Percentiles rank a stretch among this genome's conserved stretches.
phyloP scores from a whole-genome alignment of 2,113 vertebrate genomes.

The Theropithecus gelada region DNA sequence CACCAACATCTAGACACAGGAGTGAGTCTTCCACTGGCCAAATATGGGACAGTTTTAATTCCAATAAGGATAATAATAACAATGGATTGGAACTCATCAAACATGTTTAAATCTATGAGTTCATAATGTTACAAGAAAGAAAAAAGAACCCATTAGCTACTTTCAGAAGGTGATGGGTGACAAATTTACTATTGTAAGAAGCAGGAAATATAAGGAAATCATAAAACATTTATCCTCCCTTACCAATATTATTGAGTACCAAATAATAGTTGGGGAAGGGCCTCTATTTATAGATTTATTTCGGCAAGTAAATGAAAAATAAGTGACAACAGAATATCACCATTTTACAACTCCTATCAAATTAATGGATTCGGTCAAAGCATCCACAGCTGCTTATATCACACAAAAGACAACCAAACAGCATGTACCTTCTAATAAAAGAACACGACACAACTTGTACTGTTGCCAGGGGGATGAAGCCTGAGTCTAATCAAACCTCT shows the following conservation, averaged over 20 bases:
- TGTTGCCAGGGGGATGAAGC: neutral
- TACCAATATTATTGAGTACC: neutral
- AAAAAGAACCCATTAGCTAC: neutral
- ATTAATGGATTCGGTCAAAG: neutral
- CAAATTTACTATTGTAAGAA: neutral
- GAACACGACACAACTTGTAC: neutral
- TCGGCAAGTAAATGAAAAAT: neutral
- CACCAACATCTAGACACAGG: neutral
- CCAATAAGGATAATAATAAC: neutral
- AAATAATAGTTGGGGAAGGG: neutral
- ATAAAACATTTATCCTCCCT: neutral
- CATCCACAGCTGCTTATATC: neutral
- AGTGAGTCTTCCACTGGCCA: neutral
- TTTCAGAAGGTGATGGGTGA: neutral
- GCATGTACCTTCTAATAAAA: neutral
- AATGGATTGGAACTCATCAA: neutral
- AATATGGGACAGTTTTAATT: neutral
- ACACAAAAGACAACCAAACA: neutral
- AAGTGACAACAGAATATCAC: neutral
- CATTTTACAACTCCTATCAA: neutral
- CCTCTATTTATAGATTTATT: neutral
- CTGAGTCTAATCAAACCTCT: neutral
- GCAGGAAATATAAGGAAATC: constrained; percentile 15
- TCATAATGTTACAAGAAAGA: neutral
- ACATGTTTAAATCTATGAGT: neutral